Evolutionary conservation across 1,140 invertebrate species (phyloP).

Genomic region (Drosophila littoralis): DNA sequence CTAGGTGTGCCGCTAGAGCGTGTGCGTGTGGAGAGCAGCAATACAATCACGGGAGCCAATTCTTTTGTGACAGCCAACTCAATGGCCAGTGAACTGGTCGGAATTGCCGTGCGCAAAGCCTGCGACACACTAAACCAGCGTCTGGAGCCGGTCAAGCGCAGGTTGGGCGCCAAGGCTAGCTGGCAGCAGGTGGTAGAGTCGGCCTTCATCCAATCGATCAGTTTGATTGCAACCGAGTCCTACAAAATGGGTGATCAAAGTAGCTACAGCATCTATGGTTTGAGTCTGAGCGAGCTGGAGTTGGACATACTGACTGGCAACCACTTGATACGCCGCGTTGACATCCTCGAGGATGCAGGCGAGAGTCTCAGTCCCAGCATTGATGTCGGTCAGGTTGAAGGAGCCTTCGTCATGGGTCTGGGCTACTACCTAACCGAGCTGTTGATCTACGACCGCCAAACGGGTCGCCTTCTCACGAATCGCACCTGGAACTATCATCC

Average conservation of each 20-base stretch:
- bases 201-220: conserved; percentile 86
- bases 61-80: conserved; percentile 88
- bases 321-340: conserved; percentile 86
- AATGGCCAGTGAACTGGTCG: conserved; percentile 88
- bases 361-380: conserved; percentile 88
- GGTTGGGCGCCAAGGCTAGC: conserved; percentile 85
- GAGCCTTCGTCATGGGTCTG: conserved; percentile 93
- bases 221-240: conserved; percentile 87
- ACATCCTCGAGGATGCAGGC: conserved; percentile 91
- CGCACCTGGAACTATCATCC: conserved; percentile 93
- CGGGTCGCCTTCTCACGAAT: conserved; percentile 89
- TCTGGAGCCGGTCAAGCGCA: conserved; percentile 87
- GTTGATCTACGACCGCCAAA: conserved; percentile 87
- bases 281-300: conserved; percentile 88
- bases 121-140: conserved; percentile 88
- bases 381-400: conserved; percentile 92
- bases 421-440: conserved; percentile 91
- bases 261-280: conserved; percentile 86
- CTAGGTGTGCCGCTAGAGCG: conserved; percentile 89
- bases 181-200: conserved; percentile 88
- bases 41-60: conserved; percentile 88
- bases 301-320: conserved; percentile 91
- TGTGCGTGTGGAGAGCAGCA: conserved; percentile 88
- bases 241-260: conserved; percentile 78
- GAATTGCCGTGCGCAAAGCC: conserved; percentile 88